Evolutionary conservation across 2,797 vertebrate species (phyloP).

Genomic region (Botia almorhae): DNA sequence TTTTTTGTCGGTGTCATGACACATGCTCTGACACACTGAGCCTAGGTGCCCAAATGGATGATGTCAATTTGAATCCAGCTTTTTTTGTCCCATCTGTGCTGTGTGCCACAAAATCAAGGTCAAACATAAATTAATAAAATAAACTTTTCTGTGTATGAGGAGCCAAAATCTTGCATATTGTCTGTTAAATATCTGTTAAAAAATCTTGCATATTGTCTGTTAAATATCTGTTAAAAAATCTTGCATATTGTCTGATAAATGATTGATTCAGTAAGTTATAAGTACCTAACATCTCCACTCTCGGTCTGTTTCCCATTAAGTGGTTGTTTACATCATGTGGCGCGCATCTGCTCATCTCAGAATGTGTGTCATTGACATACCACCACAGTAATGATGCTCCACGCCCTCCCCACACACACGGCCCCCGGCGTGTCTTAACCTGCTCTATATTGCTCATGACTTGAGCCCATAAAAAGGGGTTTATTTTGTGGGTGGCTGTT

Average conservation of each 20-base stretch:
- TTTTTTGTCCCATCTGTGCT: neutral
- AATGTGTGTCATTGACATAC: slow-evolving; percentile 32
- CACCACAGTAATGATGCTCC: neutral
- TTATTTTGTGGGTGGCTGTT: slow-evolving; percentile 37
- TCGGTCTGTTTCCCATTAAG: slow-evolving; percentile 10
- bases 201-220: neutral
- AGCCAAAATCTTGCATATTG: neutral
- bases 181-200: neutral
- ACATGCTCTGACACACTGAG: neutral
- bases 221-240: neutral
- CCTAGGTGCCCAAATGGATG: neutral
- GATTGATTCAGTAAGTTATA: neutral
- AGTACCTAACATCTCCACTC: neutral
- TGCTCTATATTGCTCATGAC: slow-evolving; percentile 52
- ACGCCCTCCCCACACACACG: neutral
- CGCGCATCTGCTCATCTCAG: slow-evolving; percentile 8
- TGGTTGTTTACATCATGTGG: slow-evolving; percentile 14
- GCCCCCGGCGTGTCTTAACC: slow-evolving; percentile 46
- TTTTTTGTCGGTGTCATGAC: too few species aligned
- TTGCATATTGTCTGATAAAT: neutral
- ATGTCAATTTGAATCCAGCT: neutral
- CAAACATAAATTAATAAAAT: neutral
- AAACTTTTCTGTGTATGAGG: neutral
- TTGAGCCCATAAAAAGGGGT: slow-evolving; percentile 35
- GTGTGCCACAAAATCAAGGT: neutral